These are phyloP conservation scores for Charaxes varanes DNA, from an alignment of 1,140 invertebrate species.

Conservation along the genomic window DNA sequence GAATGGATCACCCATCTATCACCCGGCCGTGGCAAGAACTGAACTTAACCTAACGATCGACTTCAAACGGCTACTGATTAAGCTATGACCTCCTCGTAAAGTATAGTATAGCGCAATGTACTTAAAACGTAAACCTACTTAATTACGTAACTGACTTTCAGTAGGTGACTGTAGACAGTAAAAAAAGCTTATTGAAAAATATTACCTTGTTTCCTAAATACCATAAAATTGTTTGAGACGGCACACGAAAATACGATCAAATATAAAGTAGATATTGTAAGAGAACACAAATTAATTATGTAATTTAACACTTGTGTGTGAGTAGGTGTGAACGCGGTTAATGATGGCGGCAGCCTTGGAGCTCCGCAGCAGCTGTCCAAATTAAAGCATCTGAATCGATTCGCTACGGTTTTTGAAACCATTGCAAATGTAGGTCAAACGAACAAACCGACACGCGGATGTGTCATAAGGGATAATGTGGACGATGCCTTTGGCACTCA, in stretches of 20 bases:
- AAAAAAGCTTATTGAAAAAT: constrained; percentile 1
- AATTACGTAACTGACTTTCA: too few species aligned
- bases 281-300: background rate
- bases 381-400: constrained; percentile 23
- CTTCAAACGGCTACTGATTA: too few species aligned
- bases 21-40: too few species aligned
- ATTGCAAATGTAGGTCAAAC: constrained; percentile 21
- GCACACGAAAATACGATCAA: too few species aligned
- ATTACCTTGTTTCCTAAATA: background rate
- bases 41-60: too few species aligned
- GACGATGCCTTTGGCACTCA: background rate
- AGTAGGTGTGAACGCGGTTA: constrained; percentile 1
- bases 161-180: too few species aligned
- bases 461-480: background rate
- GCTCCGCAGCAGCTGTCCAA: constrained; percentile 15
- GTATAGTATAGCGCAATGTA: too few species aligned
- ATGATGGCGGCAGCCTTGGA: constrained; percentile 11
- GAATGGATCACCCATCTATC: too few species aligned
- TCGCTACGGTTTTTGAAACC: constrained; percentile 23
- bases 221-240: too few species aligned
- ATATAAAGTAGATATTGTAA: background rate
- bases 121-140: too few species aligned
- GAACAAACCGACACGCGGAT: background rate
- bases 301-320: constrained; percentile 5
- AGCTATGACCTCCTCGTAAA: too few species aligned